Base-by-base conservation (phyloP, 2,113 vertebrate species). In the Colossoma macropomum region DNA sequence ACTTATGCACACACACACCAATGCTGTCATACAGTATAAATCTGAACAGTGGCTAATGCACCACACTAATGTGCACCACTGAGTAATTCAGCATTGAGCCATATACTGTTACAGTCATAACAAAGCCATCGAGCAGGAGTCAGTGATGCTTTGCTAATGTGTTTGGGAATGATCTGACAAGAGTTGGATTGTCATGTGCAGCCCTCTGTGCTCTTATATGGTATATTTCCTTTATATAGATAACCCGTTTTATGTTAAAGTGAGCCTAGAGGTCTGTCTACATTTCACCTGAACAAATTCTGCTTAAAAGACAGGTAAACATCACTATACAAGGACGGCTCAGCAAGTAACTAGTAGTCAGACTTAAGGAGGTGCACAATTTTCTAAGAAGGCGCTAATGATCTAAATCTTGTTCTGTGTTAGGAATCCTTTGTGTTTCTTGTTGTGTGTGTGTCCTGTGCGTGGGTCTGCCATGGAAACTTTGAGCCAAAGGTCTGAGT, bases 401-500 rank as follows among this genome's bases (percentile, higher is more conserved):
- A 65, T 15, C 1, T 68, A 19, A 32, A 4, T 19, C 45, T 71
- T 71, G 3, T 45, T 25, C 8, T 71, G 21, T n/a, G 5, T 71
- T 25, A 71, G 11, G 66, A 69, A 38, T 71, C 38, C 41, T 70
- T 70, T 71, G 54, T 60, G 56, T 41, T 59, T n/a, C 32, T 62
- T 25, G 70, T 25, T 30, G 11, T 83, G 34, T 63, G 23, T 73
- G 62, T 80, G 41, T 83, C 32, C 28, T 71, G 27, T 76, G 54
- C 45, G 2, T 41, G 25, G 41, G 30, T 28, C 23, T 25, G 50
- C 62, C 48, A 82, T 82, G 80, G 69, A 78, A 78, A 82, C 75
- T 48, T 65, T 34, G 25, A 74, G 75, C 68, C 75, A 38, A 59
- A 83, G 69, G 52, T 77, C 23, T 76, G 54, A 77, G 65, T 76